A percentile compares a stretch with the other conserved stretches of the same genome.
These are phyloP conservation scores for Tenualosa ilisha DNA, from an alignment of 2,797 vertebrate genomes.

Conservation along the genomic window DNA sequence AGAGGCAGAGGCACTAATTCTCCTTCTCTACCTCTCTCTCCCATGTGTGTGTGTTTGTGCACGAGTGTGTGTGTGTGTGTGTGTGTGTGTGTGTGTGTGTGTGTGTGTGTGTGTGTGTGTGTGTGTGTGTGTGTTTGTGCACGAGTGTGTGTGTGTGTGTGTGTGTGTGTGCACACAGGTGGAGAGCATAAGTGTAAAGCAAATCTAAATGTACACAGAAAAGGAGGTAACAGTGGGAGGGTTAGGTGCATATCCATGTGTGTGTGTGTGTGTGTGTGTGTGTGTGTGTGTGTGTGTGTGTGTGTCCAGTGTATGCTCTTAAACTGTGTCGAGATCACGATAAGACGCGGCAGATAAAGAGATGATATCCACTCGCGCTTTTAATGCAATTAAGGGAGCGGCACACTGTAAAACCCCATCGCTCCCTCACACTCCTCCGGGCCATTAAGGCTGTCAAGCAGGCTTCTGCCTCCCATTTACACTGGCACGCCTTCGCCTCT, in stretches of 20 bases:
- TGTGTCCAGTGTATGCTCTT: conserved; percentile 28
- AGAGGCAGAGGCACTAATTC: conserved; percentile 50
- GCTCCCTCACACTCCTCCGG: neutral
- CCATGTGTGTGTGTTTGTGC: conserved; percentile 40
- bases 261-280: neutral
- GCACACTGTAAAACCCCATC: neutral
- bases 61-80: conserved; percentile 31
- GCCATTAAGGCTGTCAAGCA: neutral
- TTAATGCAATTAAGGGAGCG: neutral
- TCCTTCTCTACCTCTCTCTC: conserved; percentile 24
- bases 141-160: conserved; percentile 22
- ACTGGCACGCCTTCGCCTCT: neutral
- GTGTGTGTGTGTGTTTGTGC: conserved; percentile 42
- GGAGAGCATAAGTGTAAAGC: neutral
- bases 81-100: conserved; percentile 43
- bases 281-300: neutral
- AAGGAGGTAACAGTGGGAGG: neutral
- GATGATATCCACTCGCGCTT: neutral
- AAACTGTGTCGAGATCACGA: conserved; percentile 42
- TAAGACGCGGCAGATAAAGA: neutral
- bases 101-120: conserved; percentile 37
- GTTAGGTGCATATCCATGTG: conserved; percentile 36
- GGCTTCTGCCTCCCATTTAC: neutral
- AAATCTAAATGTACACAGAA: neutral
- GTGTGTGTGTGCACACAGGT: neutral